These are phyloP conservation scores for Rhingia rostrata DNA, from an alignment of 2,888 invertebrate species.

Conservation along the genomic window DNA sequence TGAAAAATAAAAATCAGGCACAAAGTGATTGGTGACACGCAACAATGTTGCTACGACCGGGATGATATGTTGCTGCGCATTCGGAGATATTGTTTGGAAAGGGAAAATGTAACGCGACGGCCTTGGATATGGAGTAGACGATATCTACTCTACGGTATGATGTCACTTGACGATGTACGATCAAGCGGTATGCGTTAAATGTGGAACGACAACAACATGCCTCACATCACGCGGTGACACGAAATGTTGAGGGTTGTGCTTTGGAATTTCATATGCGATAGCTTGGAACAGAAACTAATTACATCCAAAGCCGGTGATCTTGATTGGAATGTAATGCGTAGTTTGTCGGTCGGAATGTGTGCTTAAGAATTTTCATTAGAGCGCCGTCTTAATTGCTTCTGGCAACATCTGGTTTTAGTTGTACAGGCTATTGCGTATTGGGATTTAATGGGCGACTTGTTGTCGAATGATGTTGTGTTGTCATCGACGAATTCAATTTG, in stretches of 20 bases:
- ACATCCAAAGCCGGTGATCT: conserved; percentile 17
- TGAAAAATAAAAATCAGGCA: conserved; percentile 4
- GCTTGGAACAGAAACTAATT: conserved; percentile 30
- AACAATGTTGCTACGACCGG: conserved; percentile 21
- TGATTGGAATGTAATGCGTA: conserved; percentile 27
- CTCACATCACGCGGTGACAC: conserved; percentile 1
- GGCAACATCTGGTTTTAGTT: conserved; percentile 1
- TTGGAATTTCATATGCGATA: conserved; percentile 21
- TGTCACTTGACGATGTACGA: neutral
- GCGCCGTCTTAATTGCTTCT: conserved; percentile 23
- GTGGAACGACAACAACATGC: conserved; percentile 10
- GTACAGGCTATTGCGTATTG: neutral
- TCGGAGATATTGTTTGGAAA: neutral
- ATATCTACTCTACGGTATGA: conserved; percentile 23
- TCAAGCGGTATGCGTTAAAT: neutral
- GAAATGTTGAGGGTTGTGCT: conserved; percentile 1
- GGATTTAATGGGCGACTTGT: neutral
- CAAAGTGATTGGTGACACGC: conserved; percentile 20
- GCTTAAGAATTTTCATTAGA: neutral
- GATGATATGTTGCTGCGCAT: neutral
- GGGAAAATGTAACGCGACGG: conserved; percentile 1
- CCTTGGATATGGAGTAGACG: conserved; percentile 11
- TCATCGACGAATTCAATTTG: conserved; percentile 16
- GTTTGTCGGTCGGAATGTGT: conserved; percentile 3
- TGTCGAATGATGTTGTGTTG: too few species aligned